Base-by-base conservation (phyloP, 2,888 invertebrate genomes). In the Drosophila suboccidentalis region DNA sequence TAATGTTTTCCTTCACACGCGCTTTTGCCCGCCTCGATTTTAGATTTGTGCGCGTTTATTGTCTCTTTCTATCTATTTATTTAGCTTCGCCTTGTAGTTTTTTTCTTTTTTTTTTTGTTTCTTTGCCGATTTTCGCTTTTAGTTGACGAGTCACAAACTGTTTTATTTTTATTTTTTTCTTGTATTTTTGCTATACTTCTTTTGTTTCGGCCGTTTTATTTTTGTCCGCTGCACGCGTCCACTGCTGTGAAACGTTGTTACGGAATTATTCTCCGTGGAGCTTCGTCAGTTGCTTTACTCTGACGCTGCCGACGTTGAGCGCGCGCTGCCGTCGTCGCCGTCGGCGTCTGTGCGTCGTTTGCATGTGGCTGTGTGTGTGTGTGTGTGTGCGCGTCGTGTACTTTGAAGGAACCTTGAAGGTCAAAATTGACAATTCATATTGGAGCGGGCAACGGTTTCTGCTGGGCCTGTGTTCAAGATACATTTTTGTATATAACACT, bases 381-480 rank as follows among this genome's bases (percentile, higher is more conserved):
- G 69, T 65, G 29, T 62, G 64, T 64, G 75, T 65, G 69, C 65
- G 60, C 41, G 64, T 66, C 73, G 77, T 84, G 87, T 85, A 87
- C 86, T 90, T 91, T 91, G 91, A 91, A 92, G 91, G 92, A 92
- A 92, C 90, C 92, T 92, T 92, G 92, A 92, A 92, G 92, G 92
- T 92, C 92, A 92, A 92, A 91, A 92, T 80, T 92, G 91, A 91
- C 90, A 91, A 91, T 90, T 90, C 79, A 75, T 89, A 79, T 76
- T 80, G 82, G 84, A 78, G 81, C 68, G 80, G 71, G 70, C 84
- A 55, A 62, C 59, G 38, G 51, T 62, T 77, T 72, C 61, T 62
- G 59, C 50, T 80, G 76, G 73, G 73, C 68, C 73, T 68, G 72
- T 46, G 57, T 76, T 77, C 58, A 64, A 71, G 80, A 80, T 76